Evolutionary conservation across 92 coral and sea anemone genomes (phyloP).

Genomic region (Siderastrea siderea): DNA sequence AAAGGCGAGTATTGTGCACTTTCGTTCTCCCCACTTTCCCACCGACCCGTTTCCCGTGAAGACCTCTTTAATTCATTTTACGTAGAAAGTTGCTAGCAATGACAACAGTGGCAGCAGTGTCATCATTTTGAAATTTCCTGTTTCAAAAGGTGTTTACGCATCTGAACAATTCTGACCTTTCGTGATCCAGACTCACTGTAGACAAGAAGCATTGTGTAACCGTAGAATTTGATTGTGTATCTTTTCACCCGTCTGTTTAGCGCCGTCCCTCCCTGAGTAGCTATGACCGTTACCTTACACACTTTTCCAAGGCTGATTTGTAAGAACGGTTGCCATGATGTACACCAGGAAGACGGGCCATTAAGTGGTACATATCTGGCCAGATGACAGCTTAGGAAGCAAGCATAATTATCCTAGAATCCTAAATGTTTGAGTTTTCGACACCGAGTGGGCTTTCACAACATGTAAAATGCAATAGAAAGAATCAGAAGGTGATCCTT

Average conservation of each 20-base stretch:
- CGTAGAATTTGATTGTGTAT: slow-evolving; percentile 32
- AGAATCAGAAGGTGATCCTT: no score
- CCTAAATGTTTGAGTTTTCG: slow-evolving; percentile 18
- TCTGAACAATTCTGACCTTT: background rate
- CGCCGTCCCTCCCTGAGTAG: slow-evolving; percentile 62
- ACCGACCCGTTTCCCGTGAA: no score
- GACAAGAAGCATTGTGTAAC: slow-evolving; percentile 3
- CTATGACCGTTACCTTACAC: slow-evolving; percentile 43
- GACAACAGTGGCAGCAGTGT: no score
- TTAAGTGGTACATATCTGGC: slow-evolving; percentile 35
- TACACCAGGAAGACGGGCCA: slow-evolving; percentile 46
- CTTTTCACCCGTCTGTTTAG: slow-evolving; percentile 37
- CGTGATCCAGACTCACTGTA: slow-evolving; percentile 37
- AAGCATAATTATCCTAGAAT: slow-evolving; percentile 30
- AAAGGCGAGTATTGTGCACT: no score
- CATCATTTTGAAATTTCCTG: background rate
- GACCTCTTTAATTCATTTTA: no score
- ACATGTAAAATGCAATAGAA: no score
- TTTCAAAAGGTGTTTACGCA: no score
- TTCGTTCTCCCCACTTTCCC: no score
- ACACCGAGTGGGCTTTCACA: slow-evolving; percentile 38
- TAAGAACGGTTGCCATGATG: slow-evolving; percentile 9
- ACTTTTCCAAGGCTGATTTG: slow-evolving; percentile 46
- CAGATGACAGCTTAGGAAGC: background rate
- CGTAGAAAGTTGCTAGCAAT: no score